phyloP scores from a whole-genome alignment of 2,113 vertebrate species.

The Rhinolophus sinicus region DNA sequence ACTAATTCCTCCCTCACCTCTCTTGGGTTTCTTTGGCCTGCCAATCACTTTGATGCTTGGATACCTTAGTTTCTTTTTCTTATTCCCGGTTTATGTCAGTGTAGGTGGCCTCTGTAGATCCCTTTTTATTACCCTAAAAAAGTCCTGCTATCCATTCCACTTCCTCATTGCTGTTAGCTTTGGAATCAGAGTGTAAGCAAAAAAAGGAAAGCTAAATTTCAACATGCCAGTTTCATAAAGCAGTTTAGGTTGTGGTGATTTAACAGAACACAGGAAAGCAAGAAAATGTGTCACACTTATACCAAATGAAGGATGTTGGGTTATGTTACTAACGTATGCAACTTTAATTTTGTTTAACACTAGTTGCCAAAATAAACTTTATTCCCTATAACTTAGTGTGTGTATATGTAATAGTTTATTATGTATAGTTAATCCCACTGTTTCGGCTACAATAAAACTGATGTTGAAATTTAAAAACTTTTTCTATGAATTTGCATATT shows the following conservation, averaged over 20 bases:
- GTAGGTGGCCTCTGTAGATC: background rate
- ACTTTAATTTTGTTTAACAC: background rate
- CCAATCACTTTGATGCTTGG: background rate
- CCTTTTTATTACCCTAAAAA: conserved; percentile 27
- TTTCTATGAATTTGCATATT: conserved; percentile 47
- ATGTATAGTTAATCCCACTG: background rate
- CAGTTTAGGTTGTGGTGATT: background rate
- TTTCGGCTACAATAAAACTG: background rate
- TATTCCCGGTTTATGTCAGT: background rate
- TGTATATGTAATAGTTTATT: background rate
- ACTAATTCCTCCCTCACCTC: background rate
- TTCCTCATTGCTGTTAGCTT: conserved; percentile 44
- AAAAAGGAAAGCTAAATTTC: background rate
- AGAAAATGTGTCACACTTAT: background rate
- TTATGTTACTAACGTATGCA: background rate
- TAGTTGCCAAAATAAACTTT: background rate
- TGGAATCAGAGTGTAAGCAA: background rate
- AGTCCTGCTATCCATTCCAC: background rate
- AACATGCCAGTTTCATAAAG: background rate
- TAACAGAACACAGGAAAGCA: background rate
- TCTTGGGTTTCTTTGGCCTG: conserved; percentile 31
- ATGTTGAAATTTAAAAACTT: background rate
- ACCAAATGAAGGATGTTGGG: background rate
- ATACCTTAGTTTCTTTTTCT: conserved; percentile 10
- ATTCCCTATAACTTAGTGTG: background rate